Evolutionary conservation across 2,797 vertebrate genomes (phyloP), one percentile per base, ranked within the genome.

Genomic region (Sebastes taczanowskii): DNA sequence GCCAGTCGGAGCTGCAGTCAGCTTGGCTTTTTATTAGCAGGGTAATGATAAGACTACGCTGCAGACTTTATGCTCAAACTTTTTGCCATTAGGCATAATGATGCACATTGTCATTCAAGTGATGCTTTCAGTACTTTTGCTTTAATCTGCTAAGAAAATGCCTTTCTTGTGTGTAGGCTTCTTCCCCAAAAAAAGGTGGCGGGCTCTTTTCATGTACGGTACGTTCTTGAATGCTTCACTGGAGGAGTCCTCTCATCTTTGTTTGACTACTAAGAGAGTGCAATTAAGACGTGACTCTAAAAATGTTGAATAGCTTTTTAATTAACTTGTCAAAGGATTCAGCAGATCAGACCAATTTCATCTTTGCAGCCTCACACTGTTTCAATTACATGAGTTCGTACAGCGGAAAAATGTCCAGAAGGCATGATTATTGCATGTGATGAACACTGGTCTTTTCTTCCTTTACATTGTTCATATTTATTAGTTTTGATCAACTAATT

Each of bases 31-130:
- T 89, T 85, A 88, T 91, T 74, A 11, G 69, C 70, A 16, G 49
- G 76, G 68, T 89, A 88, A 90, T 88, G 79, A 90, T 80, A 78
- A 80, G 83, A 81, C 46, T 68, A 56, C 78, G 74, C 22, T 53
- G 29, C 65, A 71, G 52, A 86, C 75, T 88, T 86, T 72, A 74
- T 81, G 76, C 74, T 83, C 16, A 84, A 83, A 91, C 74, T 84
- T 91, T 91, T 84, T 55, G 53, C 84, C 80, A 81, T 86, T 85
- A 84, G 78, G 63, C 34, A 46, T 85, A 90, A 90, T 87, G 71
- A 86, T 81, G 74, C 71, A 49, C 68, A 75, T 83, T 81, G 71
- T 80, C 60, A 68, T 81, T 78, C 66, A 80, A 70, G 67, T 58
- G 20, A 66, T 70, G 46, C 52, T 78, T 80, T 86, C 58, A 66